Evolutionary conservation across 2,113 vertebrate genomes (phyloP).

Genomic region (Irena cyanogastra): DNA sequence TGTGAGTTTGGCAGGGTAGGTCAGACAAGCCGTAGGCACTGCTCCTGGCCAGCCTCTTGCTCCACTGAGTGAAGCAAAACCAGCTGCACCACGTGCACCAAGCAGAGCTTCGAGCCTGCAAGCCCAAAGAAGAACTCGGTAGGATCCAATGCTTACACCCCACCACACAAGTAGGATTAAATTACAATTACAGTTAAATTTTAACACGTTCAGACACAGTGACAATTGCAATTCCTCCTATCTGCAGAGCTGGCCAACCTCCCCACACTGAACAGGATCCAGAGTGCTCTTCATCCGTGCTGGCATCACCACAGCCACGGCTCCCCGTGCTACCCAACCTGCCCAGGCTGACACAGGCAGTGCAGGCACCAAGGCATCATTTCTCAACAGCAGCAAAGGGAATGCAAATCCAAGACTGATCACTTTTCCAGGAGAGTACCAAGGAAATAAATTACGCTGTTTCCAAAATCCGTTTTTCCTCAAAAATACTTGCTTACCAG

Average conservation of each 20-base stretch:
- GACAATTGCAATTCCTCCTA: not conserved
- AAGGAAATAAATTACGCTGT: not conserved
- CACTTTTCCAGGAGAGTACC: not conserved
- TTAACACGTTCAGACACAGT: not conserved
- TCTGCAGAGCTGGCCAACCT: not conserved
- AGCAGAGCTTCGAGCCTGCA: not conserved
- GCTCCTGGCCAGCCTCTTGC: not conserved
- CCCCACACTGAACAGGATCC: accelerated
- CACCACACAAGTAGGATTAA: not conserved
- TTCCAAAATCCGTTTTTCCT: not conserved
- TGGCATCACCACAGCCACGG: not conserved
- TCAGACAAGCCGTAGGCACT: not conserved
- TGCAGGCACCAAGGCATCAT: not conserved
- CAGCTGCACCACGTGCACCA: not conserved
- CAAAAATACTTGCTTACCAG: not conserved
- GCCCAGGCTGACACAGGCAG: not conserved
- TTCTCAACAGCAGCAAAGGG: not conserved
- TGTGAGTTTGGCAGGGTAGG: accelerated
- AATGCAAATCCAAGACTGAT: not conserved
- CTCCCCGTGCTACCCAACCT: not conserved
- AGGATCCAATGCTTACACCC: accelerated
- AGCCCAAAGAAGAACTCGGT: not conserved
- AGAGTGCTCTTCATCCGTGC: not conserved
- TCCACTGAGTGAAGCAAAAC: not conserved
- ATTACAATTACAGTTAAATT: not conserved